A percentile compares a stretch with the other conserved stretches of the same genome.
Conservation (phyloP, 2,888 invertebrate genomes). For the Amphipyra tragopoginis region DNA sequence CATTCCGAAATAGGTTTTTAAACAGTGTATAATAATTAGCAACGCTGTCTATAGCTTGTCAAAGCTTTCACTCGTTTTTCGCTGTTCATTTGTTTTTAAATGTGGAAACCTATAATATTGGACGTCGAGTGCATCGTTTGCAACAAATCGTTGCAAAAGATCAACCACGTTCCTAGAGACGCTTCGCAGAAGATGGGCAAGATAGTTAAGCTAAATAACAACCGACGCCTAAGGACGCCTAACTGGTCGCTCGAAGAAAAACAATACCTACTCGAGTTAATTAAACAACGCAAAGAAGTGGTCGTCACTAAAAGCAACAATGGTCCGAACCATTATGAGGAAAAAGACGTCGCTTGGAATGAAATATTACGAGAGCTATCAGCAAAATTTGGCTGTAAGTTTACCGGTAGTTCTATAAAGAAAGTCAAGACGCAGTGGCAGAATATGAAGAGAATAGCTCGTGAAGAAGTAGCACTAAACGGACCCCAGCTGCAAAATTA, state of each 20-base stretch:
- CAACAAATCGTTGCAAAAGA: conserved; percentile 88
- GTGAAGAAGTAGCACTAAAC: conserved; percentile 79
- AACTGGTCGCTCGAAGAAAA: conserved; percentile 87
- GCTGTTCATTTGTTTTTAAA: conserved; percentile 84
- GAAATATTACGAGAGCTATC: conserved; percentile 79
- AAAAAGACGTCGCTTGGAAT: conserved; percentile 85
- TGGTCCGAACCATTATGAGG: conserved; percentile 83
- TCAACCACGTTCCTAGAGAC: conserved; percentile 76
- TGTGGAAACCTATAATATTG: conserved; percentile 86
- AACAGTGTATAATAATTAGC: conserved; percentile 60
- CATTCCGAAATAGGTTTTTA: conserved; percentile 67
- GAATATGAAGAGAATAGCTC: conserved; percentile 87
- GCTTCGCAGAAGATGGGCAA: conserved; percentile 79
- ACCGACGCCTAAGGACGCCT: conserved; percentile 81
- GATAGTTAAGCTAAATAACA: conserved; percentile 76
- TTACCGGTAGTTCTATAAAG: conserved; percentile 80
- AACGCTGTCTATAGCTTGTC: conserved; percentile 71
- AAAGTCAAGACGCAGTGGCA: conserved; percentile 88
- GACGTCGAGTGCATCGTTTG: conserved; percentile 88
- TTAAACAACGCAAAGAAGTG: conserved; percentile 81
- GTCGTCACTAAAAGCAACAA: conserved; percentile 83
- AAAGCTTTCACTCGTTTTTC: conserved; percentile 63
- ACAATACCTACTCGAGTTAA: conserved; percentile 84
- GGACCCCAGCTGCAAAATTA: conserved; percentile 75
- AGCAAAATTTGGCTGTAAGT: conserved; percentile 80